Conservation (phyloP, 1,140 invertebrate species). For the Drosophila nebulosa region DNA sequence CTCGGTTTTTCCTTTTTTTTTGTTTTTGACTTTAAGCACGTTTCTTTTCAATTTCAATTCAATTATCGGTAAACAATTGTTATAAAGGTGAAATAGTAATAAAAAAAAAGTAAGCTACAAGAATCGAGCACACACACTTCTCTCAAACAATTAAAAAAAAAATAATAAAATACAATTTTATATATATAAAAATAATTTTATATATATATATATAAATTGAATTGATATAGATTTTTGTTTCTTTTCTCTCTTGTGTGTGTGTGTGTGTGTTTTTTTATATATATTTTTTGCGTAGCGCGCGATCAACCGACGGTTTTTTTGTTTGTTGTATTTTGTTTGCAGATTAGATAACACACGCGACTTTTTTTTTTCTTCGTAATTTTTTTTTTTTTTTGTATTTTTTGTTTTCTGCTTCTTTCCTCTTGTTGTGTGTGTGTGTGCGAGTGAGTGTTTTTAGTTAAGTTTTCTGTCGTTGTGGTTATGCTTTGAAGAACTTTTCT, state of each 20-base stretch:
- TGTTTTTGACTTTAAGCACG: slow-evolving; percentile 12
- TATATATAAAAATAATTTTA: slow-evolving; percentile 10
- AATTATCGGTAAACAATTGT: slow-evolving; percentile 10
- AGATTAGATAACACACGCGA: slow-evolving; percentile 78
- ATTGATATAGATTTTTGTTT: slow-evolving; percentile 21
- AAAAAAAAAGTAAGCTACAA: slow-evolving; percentile 30
- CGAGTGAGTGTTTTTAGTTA: neutral
- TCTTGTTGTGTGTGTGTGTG: slow-evolving; percentile 21
- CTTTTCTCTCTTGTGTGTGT: slow-evolving; percentile 11
- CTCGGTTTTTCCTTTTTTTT: neutral
- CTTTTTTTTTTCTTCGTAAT: slow-evolving; percentile 31
- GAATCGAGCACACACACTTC: slow-evolving; percentile 26
- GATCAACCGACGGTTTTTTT: slow-evolving; percentile 16
- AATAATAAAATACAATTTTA: slow-evolving; percentile 27
- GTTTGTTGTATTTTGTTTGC: slow-evolving; percentile 35
- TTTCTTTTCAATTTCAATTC: slow-evolving; percentile 9
- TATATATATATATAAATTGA: slow-evolving; percentile 13
- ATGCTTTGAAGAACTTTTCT: slow-evolving; percentile 1
- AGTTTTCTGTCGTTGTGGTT: neutral
- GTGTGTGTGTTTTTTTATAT: too few species aligned
- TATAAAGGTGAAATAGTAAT: slow-evolving; percentile 15
- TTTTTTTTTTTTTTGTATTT: slow-evolving; percentile 17
- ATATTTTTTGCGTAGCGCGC: slow-evolving; percentile 7
- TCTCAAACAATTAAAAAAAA: neutral
- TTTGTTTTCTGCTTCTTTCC: too few species aligned